Base-by-base conservation (phyloP, 2,888 invertebrate genomes). In the Allophyes oxyacanthae region DNA sequence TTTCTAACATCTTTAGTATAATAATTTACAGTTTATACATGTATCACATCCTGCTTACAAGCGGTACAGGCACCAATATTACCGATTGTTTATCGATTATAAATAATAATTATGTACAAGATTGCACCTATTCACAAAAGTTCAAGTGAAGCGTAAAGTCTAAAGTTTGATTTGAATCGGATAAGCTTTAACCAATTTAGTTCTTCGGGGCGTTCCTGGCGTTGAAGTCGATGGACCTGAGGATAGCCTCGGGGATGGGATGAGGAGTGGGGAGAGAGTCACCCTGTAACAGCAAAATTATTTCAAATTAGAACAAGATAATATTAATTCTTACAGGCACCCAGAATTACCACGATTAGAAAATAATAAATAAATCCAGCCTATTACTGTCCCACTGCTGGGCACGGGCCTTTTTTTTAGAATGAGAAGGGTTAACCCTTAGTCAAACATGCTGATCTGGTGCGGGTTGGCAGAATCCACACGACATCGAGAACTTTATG, bases 231-330 rank as follows among this genome's bases (percentile, higher is more conserved):
- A 94, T 78, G n/a, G 93, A 86, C 78, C 89, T 89, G 30, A 87
- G 76, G 81, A 95, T 95, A 46, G 84, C 90, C 8, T 86, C 87
- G 6, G 95, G 95, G 14, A 95, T 86, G 45, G 94, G 90, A 3
- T 90, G 95, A 8, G 95, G 85, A 10, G 93, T 94, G 26, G 95
- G 95, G 60, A 95, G 67, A 14, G 85, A 83, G 56, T 85, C 84
- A 73, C 93, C 88, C 92, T 93, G 83, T 14, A 83, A 85, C 49
- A 26, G 59, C n/a, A n/a, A n/a, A n/a, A 51, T 50, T 38, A 56
- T 62, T 40, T 49, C 57, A 54, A 6, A 25, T 32, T 14, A 32
- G 28, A 10, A 42, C 8, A 5, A 25, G 25, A 25, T 25, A 25
- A 25, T 6, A 6, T 25, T 25, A 25, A 6, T 6, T 6, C 4